A percentile compares a stretch with the other conserved stretches of the same genome.
Evolutionary conservation across 2,113 vertebrate species (phyloP).

Genomic region (Thymallus thymallus): DNA sequence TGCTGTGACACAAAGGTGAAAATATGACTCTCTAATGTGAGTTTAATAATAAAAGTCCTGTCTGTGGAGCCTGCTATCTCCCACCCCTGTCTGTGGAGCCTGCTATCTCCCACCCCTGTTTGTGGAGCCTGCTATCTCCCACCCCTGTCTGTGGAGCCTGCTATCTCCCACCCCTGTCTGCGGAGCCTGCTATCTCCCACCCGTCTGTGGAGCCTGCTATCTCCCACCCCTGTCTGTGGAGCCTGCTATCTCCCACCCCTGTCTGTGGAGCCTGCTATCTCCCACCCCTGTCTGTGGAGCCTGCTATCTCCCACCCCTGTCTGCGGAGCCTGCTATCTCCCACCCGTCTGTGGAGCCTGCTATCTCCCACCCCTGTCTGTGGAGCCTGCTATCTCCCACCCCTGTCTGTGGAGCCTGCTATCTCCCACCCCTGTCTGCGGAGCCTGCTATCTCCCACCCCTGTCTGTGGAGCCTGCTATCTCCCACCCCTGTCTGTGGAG

Average conservation of each 20-base stretch:
- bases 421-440: background rate
- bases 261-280: no score
- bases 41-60: slow-evolving; percentile 8
- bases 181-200: no score
- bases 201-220: no score
- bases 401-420: background rate
- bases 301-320: background rate
- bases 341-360: no score
- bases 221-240: background rate
- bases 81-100: no score
- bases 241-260: background rate
- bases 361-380: background rate
- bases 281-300: no score
- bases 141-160: no score
- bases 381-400: background rate
- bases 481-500: background rate
- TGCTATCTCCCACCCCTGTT: background rate
- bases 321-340: no score
- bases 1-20: slow-evolving; percentile 2
- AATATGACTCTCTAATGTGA: slow-evolving; percentile 2
- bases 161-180: background rate
- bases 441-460: slow-evolving; percentile 2
- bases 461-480: background rate
- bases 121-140: no score
- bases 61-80: background rate